These are phyloP conservation scores for Heliconius cydno DNA, from an alignment of 2,888 invertebrate genomes.

Conservation along the genomic window DNA sequence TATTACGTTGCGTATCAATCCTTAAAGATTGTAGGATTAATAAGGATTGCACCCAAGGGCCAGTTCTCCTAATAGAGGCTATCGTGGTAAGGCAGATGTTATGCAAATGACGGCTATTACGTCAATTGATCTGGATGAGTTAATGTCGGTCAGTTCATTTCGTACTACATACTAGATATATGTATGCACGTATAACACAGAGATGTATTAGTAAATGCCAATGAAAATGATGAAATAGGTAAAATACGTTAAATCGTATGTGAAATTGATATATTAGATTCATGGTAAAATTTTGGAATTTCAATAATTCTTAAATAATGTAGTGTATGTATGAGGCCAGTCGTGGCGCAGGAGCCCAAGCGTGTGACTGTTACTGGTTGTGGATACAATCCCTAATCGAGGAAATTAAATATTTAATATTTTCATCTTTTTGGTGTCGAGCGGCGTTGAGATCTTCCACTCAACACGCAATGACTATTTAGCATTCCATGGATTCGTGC, in stretches of 20 bases:
- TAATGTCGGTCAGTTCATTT: conserved; percentile 33
- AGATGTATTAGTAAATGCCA: background rate
- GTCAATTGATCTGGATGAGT: conserved; percentile 42
- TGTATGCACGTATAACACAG: background rate
- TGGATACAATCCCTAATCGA: background rate
- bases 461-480: background rate
- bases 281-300: background rate
- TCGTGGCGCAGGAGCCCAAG: background rate
- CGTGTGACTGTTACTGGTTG: background rate
- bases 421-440: too few relatives aligned
- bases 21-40: background rate
- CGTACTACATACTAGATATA: background rate
- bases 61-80: conserved; percentile 32
- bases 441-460: too few relatives aligned
- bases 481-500: too few relatives aligned
- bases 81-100: conserved; percentile 39
- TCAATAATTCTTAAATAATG: background rate
- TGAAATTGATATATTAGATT: background rate
- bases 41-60: conserved; percentile 5
- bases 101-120: conserved; percentile 44
- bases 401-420: too few relatives aligned
- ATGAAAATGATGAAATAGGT: background rate
- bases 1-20: too few relatives aligned
- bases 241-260: background rate
- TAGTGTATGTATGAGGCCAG: background rate